These are phyloP conservation scores for Pyrochroa serraticornis DNA, from an alignment of 2,888 invertebrate species.

Conservation along the genomic window DNA sequence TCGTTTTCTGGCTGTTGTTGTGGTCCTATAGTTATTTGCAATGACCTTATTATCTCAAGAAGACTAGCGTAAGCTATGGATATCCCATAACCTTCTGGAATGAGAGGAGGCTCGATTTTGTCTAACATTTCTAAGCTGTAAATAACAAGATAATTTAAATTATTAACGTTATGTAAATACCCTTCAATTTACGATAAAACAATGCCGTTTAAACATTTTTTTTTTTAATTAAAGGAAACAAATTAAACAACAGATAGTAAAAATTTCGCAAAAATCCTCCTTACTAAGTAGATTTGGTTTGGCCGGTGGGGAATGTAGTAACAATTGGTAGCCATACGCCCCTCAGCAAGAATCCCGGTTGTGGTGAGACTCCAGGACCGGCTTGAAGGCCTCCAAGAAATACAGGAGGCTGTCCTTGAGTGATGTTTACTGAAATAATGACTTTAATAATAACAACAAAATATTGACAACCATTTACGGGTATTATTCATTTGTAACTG, in stretches of 20 bases:
- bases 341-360: slow-evolving; percentile 90
- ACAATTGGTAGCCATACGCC: slow-evolving; percentile 92
- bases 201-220: too few relatives aligned
- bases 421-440: slow-evolving; percentile 54
- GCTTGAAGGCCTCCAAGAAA: slow-evolving; percentile 68
- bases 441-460: slow-evolving; percentile 8
- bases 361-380: slow-evolving; percentile 83
- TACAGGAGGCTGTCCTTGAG: slow-evolving; percentile 68
- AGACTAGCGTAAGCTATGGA: slow-evolving; percentile 94
- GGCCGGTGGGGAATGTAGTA: slow-evolving; percentile 81
- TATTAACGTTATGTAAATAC: not conserved
- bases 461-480: slow-evolving; percentile 50
- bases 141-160: slow-evolving; percentile 4
- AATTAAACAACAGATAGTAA: slow-evolving; percentile 16
- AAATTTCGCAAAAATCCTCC: slow-evolving; percentile 53
- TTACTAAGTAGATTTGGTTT: slow-evolving; percentile 91
- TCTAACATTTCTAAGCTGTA: slow-evolving; percentile 92
- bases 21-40: slow-evolving; percentile 73
- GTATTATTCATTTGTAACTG: slow-evolving; percentile 62
- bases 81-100: slow-evolving; percentile 97
- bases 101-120: slow-evolving; percentile 88
- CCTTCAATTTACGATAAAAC: too few relatives aligned
- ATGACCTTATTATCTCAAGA: slow-evolving; percentile 87
- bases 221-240: slow-evolving; percentile 1
- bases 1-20: slow-evolving; percentile 55